These are phyloP conservation scores for Eurystomus glaucurus DNA, from an alignment of 2,797 vertebrate species.

Conservation along the genomic window DNA sequence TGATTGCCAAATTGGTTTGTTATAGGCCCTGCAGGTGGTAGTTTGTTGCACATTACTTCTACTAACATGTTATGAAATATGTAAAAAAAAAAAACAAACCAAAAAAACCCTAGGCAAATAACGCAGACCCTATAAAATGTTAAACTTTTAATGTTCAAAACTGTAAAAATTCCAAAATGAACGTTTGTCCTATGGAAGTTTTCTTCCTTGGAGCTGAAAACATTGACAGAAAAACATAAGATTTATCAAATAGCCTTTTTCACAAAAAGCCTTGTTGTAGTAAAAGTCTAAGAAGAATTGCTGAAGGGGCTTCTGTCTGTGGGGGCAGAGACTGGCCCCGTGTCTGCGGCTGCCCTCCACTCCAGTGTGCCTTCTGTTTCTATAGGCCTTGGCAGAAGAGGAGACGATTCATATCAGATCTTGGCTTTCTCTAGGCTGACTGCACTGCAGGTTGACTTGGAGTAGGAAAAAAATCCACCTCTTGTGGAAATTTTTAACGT, in stretches of 20 bases:
- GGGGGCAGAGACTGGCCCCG: neutral
- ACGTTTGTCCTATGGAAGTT: neutral
- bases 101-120: neutral
- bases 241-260: neutral
- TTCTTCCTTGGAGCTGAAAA: neutral
- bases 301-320: neutral
- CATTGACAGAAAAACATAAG: neutral
- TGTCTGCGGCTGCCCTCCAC: fast-evolving
- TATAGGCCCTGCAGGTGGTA: neutral
- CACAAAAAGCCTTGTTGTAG: neutral
- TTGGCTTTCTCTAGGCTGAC: neutral
- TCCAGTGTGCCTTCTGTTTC: neutral
- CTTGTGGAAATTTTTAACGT: neutral
- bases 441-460: neutral
- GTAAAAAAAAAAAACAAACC: neutral
- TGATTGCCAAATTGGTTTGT: neutral
- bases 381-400: neutral
- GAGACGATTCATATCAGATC: neutral
- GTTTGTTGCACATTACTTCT: neutral
- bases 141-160: neutral
- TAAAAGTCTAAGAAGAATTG: neutral
- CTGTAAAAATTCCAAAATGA: neutral
- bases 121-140: neutral
- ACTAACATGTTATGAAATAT: neutral
- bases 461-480: neutral